Evolutionary conservation across 2,888 invertebrate species (phyloP), one percentile per base, ranked within the genome.

Genomic region (Andrena chrysosceles): DNA sequence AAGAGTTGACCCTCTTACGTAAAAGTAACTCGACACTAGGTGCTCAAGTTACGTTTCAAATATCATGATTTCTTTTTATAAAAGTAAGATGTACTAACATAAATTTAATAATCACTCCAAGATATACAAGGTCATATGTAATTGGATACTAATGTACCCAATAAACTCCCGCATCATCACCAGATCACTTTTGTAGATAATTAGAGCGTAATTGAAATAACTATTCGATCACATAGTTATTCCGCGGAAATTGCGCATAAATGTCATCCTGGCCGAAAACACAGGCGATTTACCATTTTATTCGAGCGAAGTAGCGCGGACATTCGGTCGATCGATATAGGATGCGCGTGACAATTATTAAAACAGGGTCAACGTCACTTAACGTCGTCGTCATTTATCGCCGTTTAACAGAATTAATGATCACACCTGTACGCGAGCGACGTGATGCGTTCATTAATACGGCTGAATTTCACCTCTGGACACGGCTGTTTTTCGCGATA

Each of bases 281-380:
- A 81, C 31, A 33, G 31, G 60, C 42, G 67, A 70, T 69, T 75
- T 76, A 29, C n/a, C 72, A 54, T 83, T 87, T 87, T 77, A 74
- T 71, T 64, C 66, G 60, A 31, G 60, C 63, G 76, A 79, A 73
- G 67, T 64, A 82, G 82, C 75, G 67, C 67, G 71, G 68, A 71
- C 77, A 71, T 76, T 68, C 62, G 69, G 64, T 62, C 85, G 72
- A 64, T 64, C 87, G 72, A 76, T 79, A 69, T 69, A 75, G 60
- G 68, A 67, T 74, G 77, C 80, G 72, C 68, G 85, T 88, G 88
- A 88, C 88, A 86, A 87, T 87, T 82, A 87, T 87, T 86, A 87
- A 87, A 87, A 87, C 82, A 78, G 88, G 84, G 82, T 85, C 86
- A 87, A 80, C 88, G 88, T 87, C 87, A 86, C 81, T 88, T 88